Evolutionary conservation across 2,113 vertebrate genomes (phyloP), one percentile per base, ranked within the genome.

Genomic region (Crypturellus undulatus): DNA sequence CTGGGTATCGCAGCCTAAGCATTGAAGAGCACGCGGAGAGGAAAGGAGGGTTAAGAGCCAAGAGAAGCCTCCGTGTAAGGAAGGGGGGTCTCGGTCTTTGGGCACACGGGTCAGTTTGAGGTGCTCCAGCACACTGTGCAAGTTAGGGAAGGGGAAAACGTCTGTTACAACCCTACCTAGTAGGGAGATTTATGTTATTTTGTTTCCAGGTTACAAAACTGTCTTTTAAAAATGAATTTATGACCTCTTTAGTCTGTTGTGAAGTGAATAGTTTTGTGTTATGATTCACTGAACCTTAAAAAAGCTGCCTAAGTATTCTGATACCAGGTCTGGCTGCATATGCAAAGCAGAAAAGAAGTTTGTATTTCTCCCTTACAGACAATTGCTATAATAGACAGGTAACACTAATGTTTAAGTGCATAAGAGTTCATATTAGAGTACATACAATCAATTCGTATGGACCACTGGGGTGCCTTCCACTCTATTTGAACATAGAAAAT

Each of bases 101-200:
- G 47, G 36, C 19, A 12, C 15, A 6, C 0, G 1, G 63, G 78
- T 79, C 28, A 17, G 36, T 63, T 32, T 34, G 69, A 84, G 51
- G 4, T 63, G 40, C 71, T 62, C 45, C 1, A 4, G 38, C 54
- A 64, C 59, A n/a, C 84, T 79, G 34, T 38, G 19, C 22, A 2
- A 11, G 4, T 28, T 52, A 71, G 78, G 21, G 63, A 47, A 49
- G 45, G 32, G 24, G 63, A 59, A 40, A 22, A 5, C 40, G 63
- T 38, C 38, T 76, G 9, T 71, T 71, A 19, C 0, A 0, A 30
- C 78, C 36, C 45, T 26, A 12, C 9, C 9, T 54, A 20, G 8
- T 18, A 67, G 36, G 42, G 68, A 75, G 26, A 40, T 87, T 51
- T 59, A n/a, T 84, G 6, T 70, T 43, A 0, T 4, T 34, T 26